Evolutionary conservation across 2,113 vertebrate genomes (phyloP).

Genomic region (Echinops telfairi): DNA sequence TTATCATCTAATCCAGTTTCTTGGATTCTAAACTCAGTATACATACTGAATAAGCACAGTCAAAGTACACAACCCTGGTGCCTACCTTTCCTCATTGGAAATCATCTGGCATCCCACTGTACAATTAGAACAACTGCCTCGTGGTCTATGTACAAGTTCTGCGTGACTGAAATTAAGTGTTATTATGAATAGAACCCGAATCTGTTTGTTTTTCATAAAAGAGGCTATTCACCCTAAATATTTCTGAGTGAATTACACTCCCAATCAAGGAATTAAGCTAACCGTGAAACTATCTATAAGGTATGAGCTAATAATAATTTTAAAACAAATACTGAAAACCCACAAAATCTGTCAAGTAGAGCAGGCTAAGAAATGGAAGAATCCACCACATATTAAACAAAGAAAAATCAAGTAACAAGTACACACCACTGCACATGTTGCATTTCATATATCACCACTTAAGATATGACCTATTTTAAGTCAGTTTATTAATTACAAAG

Average conservation of each 20-base stretch:
- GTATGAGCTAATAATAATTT: neutral
- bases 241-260: neutral
- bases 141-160: too few relatives aligned
- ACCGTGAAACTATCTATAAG: neutral
- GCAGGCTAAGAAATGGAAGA: slow-evolving; percentile 14
- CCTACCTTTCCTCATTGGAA: too few relatives aligned
- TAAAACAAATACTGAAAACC: neutral
- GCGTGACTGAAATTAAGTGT: too few relatives aligned
- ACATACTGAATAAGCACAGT: too few relatives aligned
- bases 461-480: neutral
- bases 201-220: neutral
- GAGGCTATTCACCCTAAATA: neutral
- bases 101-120: too few relatives aligned
- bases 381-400: neutral
- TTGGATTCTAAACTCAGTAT: too few relatives aligned
- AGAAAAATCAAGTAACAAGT: neutral
- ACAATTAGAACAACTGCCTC: too few relatives aligned
- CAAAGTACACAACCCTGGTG: too few relatives aligned
- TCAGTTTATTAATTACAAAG: too few relatives aligned
- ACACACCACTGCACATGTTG: neutral
- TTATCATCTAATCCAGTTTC: too few relatives aligned
- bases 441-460: slow-evolving; percentile 30
- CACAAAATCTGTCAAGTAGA: slow-evolving; percentile 18
- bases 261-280: slow-evolving; percentile 11
- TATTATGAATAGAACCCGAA: too few relatives aligned